Evolutionary conservation across 2,888 invertebrate genomes (phyloP).

Genomic region (Drosophila ezoana): DNA sequence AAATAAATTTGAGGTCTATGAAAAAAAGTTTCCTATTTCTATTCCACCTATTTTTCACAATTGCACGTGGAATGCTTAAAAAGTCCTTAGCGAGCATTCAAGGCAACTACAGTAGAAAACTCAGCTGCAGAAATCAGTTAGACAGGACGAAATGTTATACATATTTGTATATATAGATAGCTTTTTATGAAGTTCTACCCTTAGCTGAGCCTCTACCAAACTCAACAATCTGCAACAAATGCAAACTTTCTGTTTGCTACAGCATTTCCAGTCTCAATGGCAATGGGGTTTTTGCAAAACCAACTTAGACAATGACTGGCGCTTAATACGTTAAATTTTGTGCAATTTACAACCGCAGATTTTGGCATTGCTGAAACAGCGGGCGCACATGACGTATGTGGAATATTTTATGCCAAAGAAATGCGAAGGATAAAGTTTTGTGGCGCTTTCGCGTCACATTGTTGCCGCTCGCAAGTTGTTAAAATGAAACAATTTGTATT

Average conservation of each 20-base stretch:
- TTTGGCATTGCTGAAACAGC: conserved; percentile 17
- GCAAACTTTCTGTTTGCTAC: neutral
- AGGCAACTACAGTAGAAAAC: no score
- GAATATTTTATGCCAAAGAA: conserved; percentile 26
- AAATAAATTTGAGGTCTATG: no score
- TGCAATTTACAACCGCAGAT: conserved; percentile 46
- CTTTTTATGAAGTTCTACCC: no score
- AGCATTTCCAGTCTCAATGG: neutral
- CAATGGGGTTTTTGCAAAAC: conserved; percentile 9
- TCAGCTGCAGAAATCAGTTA: no score
- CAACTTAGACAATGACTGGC: conserved; percentile 46
- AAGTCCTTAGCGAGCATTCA: no score
- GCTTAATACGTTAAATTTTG: conserved; percentile 62
- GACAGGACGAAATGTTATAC: no score
- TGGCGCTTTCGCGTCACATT: conserved; percentile 49
- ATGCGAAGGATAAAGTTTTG: conserved; percentile 55
- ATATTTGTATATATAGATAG: no score
- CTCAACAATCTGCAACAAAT: no score
- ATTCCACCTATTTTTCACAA: no score
- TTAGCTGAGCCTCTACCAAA: no score
- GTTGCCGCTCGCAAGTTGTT: conserved; percentile 36
- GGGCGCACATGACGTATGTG: conserved; percentile 41
- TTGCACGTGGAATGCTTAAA: no score
- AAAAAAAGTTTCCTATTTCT: no score
- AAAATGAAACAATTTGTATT: conserved; percentile 60